Evolutionary conservation across 2,113 vertebrate species (phyloP), one percentile per base, ranked within the genome.

Genomic region (Tetrao urogallus): DNA sequence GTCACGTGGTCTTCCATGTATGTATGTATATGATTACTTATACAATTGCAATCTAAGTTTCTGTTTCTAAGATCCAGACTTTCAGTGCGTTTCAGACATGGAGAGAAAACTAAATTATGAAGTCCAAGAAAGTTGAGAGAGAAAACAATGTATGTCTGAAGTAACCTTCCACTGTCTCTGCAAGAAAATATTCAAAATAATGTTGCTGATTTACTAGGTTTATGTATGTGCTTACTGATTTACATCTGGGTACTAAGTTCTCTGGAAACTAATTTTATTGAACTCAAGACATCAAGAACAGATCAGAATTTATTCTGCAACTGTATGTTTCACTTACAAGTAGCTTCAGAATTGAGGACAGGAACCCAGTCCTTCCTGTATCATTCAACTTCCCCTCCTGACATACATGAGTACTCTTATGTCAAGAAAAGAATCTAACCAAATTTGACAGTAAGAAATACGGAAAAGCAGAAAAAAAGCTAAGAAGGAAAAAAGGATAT

Each of bases 311-410:
- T 66, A 20, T 34, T 60, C 32, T 42, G 50, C 28, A 64, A 45
- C 8, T 2, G 0, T 22, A 66, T 13, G 15, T 32, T 18, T 27
- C 15, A 57, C 13, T 52, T 52, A 58, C 4, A 60, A 81, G 40
- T 11, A 2, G 0, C 43, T 57, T 72, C 43, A 85, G 63, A 89
- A 92, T 0, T 22, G 9, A 56, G 17, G 75, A 69, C 1, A 54
- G 7, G 18, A 43, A 66, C 70, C 38, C 22, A 5, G 10, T 12
- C 6, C 8, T 30, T 52, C 32, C 34, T 21, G 10, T 0, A 0
- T 27, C 27, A 32, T 4, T 67, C 19, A 64, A 40, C 36, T 45
- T 71, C 40, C 36, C 54, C 24, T 10, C 25, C 36, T 63, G 36
- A 36, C 18, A 50, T 10, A 72, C 6, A 58, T n/a, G 0, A 0